Conservation (phyloP, 1,140 invertebrate genomes). For the Drosophila arizonae region DNA sequence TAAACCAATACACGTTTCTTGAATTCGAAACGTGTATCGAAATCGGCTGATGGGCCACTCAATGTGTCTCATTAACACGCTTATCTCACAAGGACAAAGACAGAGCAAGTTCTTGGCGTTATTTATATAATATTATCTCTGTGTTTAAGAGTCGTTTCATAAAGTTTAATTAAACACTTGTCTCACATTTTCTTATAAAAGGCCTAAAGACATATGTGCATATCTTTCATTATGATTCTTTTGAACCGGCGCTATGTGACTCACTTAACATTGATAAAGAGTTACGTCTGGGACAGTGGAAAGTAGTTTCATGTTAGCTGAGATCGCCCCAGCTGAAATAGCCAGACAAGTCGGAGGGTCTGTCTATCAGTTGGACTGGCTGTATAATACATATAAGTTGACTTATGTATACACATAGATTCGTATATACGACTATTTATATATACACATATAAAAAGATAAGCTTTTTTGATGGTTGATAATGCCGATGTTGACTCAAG, state of each 20-base stretch:
- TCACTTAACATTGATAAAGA: conserved; percentile 26
- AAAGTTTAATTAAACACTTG: conserved; percentile 37
- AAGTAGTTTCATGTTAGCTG: conserved; percentile 23
- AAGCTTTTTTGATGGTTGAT: conserved; percentile 34
- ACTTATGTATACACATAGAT: conserved; percentile 2
- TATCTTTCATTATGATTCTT: conserved; percentile 1
- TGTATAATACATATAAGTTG: conserved; percentile 9
- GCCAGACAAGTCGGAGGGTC: conserved; percentile 55
- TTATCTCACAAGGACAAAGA: conserved; percentile 15
- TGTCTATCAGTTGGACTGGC: conserved; percentile 31
- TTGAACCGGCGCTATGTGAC: conserved; percentile 17
- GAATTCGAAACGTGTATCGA: not conserved
- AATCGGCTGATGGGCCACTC: conserved; percentile 2
- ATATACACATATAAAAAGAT: conserved; percentile 19
- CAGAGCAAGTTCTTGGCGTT: not conserved
- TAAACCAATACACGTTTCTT: not conserved
- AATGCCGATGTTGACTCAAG: conserved; percentile 34
- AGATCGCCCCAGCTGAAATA: conserved; percentile 60
- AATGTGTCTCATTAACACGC: not conserved
- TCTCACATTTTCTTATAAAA: conserved; percentile 1
- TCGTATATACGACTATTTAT: not conserved
- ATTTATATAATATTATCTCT: conserved; percentile 3
- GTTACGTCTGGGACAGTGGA: not conserved
- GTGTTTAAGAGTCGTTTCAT: conserved; percentile 13
- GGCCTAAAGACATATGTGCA: not conserved